Evolutionary conservation across 53 echinoderm and acorn worm genomes (phyloP).

Genomic region (Stichopus horrens): DNA sequence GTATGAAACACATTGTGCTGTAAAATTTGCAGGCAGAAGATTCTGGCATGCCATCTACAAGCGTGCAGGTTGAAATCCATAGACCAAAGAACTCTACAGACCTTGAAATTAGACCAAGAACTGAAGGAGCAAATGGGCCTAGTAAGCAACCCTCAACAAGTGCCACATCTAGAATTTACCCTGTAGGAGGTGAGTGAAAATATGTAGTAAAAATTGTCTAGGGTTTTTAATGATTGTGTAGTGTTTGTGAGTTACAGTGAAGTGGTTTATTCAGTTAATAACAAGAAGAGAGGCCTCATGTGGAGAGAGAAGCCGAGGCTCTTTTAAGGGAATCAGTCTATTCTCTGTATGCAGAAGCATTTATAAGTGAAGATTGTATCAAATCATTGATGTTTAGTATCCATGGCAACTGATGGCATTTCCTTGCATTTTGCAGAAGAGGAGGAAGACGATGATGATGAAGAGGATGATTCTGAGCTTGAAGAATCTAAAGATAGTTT

Average conservation of each 20-base stretch:
- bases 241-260: too few species aligned
- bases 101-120: background rate
- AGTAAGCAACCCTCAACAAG: background rate
- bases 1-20: too few species aligned
- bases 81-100: slow-evolving; percentile 15
- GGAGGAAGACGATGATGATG: slow-evolving; percentile 47
- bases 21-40: background rate
- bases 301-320: too few species aligned
- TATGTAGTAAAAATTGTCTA: too few species aligned
- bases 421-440: background rate
- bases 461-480: background rate
- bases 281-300: too few species aligned
- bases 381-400: background rate
- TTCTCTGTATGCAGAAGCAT: too few species aligned
- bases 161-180: background rate
- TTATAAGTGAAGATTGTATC: too few species aligned
- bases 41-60: slow-evolving; percentile 15
- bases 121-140: background rate
- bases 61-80: slow-evolving; percentile 31
- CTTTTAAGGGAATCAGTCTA: too few species aligned
- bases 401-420: background rate
- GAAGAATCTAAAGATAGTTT: background rate
- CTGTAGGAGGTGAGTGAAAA: background rate
- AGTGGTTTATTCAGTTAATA: too few species aligned
- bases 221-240: too few species aligned